phyloP scores from a whole-genome alignment of 2,888 invertebrate genomes.

The Athripsodes cinereus region DNA sequence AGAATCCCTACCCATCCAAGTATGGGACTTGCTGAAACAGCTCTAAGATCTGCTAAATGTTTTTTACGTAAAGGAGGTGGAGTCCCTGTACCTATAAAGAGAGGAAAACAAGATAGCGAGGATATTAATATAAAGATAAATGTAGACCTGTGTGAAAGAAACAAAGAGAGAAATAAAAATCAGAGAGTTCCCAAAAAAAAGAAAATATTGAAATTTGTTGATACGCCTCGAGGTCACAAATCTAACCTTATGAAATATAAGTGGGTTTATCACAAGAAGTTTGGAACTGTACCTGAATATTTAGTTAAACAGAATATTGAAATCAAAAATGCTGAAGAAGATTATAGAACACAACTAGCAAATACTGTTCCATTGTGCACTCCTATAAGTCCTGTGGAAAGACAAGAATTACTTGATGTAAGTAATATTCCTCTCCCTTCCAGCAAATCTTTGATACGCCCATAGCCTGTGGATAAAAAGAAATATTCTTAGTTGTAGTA shows the following conservation, averaged over 20 bases:
- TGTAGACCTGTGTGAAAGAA: too few species aligned
- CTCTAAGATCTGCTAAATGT: constrained; percentile 51
- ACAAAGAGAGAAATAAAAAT: too few species aligned
- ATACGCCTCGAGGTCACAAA: constrained; percentile 58
- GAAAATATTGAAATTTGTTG: constrained; percentile 38
- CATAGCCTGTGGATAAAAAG: too few species aligned
- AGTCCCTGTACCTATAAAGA: constrained; percentile 40
- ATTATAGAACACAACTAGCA: constrained; percentile 36
- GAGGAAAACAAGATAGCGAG: constrained; percentile 32
- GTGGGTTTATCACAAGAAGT: constrained; percentile 60
- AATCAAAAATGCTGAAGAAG: constrained; percentile 36
- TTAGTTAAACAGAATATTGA: constrained; percentile 46
- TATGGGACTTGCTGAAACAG: constrained; percentile 63
- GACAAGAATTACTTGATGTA: constrained; percentile 54
- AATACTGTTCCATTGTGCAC: constrained; percentile 53
- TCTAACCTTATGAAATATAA: constrained; percentile 59
- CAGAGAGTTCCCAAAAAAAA: constrained; percentile 38
- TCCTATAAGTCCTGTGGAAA: constrained; percentile 56
- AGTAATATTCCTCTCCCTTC: too few species aligned
- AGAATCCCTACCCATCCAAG: constrained; percentile 49
- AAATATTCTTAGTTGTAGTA: too few species aligned
- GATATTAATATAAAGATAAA: constrained; percentile 48
- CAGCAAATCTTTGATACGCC: too few species aligned
- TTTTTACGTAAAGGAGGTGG: constrained; percentile 60
- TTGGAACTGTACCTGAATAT: constrained; percentile 67